phyloP scores from a whole-genome alignment of 2,113 vertebrate species.

The Campylorhamphus procurvoides region DNA sequence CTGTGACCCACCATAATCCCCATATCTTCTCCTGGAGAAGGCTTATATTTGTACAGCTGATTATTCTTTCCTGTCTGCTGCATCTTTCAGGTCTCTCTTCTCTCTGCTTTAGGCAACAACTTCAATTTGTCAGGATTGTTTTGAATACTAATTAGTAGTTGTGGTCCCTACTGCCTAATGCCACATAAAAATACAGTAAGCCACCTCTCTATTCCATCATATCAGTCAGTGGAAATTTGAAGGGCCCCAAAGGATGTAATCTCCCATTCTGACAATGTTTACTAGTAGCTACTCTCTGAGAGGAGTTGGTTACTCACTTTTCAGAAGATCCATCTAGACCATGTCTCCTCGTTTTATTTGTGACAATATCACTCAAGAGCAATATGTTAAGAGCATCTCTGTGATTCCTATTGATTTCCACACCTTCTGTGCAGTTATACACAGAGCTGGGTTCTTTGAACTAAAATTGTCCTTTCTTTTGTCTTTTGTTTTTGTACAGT shows the following conservation, averaged over 20 bases:
- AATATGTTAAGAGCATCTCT: neutral
- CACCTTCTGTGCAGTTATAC: neutral
- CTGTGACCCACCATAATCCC: neutral
- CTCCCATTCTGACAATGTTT: neutral
- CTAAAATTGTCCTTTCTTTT: neutral
- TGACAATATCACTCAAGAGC: neutral
- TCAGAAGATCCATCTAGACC: neutral
- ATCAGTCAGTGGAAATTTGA: neutral
- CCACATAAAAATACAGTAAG: neutral
- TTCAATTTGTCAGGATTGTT: neutral
- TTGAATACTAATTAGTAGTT: neutral
- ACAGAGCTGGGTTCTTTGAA: neutral
- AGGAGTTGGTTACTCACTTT: neutral
- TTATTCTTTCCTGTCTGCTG: neutral
- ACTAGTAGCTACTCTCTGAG: neutral
- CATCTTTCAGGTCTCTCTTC: neutral
- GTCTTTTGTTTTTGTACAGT: neutral
- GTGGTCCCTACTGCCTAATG: neutral
- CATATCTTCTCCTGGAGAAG: neutral
- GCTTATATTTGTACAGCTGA: neutral
- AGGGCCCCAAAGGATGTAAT: neutral
- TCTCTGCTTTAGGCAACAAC: neutral
- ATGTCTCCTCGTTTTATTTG: neutral
- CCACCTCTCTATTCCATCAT: neutral
- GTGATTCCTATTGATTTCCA: neutral